These are phyloP conservation scores for Galerucella calmariensis DNA, from an alignment of 2,888 invertebrate genomes.

Conservation along the genomic window DNA sequence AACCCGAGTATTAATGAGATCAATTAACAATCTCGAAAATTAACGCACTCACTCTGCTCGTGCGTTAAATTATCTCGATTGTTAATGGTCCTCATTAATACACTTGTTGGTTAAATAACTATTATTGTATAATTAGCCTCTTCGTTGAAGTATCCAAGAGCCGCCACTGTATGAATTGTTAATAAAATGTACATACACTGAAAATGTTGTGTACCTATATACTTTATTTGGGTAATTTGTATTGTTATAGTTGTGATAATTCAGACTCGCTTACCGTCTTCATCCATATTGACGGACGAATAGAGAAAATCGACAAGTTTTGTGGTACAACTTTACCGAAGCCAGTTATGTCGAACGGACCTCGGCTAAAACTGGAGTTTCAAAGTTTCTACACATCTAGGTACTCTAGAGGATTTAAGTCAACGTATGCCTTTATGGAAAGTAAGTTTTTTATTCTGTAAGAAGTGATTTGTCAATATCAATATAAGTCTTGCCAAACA, in stretches of 20 bases:
- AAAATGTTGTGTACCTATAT: neutral
- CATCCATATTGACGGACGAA: constrained; percentile 83
- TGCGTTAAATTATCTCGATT: no score
- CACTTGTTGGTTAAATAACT: no score
- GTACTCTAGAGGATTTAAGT: constrained; percentile 86
- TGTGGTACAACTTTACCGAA: constrained; percentile 87
- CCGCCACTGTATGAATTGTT: no score
- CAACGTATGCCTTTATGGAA: constrained; percentile 88
- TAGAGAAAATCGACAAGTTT: constrained; percentile 88
- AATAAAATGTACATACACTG: neutral
- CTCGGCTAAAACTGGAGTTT: constrained; percentile 87
- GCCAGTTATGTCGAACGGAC: constrained; percentile 93
- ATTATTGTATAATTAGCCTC: no score
- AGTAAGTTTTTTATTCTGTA: constrained; percentile 71
- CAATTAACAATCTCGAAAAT: no score
- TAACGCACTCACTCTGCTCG: no score
- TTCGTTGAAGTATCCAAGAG: no score
- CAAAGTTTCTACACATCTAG: constrained; percentile 81
- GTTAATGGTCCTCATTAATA: no score
- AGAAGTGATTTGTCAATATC: neutral
- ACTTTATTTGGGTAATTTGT: neutral
- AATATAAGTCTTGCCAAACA: neutral
- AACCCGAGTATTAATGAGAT: no score
- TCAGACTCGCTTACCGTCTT: constrained; percentile 85
- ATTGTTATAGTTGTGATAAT: constrained; percentile 74